phyloP scores from a whole-genome alignment of 2,888 invertebrate species.

The Dyspetes luteomarginatus region DNA sequence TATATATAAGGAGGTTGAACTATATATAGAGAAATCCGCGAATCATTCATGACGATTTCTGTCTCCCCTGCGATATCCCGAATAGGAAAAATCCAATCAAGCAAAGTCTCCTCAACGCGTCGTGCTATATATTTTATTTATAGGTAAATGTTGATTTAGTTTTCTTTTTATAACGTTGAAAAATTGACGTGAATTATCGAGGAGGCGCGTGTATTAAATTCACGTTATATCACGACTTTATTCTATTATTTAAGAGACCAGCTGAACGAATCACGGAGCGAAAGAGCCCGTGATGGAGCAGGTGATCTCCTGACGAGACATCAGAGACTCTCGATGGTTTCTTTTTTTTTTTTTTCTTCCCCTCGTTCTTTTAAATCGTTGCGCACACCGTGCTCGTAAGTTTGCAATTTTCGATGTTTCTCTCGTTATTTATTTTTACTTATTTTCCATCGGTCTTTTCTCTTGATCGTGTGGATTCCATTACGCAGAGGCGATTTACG shows the following conservation, averaged over 20 bases:
- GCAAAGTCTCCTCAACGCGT: background rate
- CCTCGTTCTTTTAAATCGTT: too few relatives aligned
- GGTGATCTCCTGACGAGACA: slow-evolving; percentile 38
- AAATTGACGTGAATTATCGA: slow-evolving; percentile 30
- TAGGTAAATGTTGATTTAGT: background rate
- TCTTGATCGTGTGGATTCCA: slow-evolving; percentile 61
- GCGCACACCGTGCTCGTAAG: slow-evolving; percentile 67
- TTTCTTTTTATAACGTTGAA: background rate
- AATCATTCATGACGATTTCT: background rate
- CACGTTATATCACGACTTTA: slow-evolving; percentile 54
- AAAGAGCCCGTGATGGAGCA: slow-evolving; percentile 55
- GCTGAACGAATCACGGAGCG: slow-evolving; percentile 70
- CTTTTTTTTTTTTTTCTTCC: slow-evolving; percentile 23
- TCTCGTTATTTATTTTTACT: slow-evolving; percentile 24
- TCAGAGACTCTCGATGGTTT: slow-evolving; percentile 5
- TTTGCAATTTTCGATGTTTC: slow-evolving; percentile 75
- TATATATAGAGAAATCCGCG: background rate
- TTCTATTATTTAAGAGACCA: slow-evolving; percentile 64
- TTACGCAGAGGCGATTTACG: slow-evolving; percentile 62
- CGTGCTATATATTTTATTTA: background rate
- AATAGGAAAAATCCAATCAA: background rate
- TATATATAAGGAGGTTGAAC: background rate
- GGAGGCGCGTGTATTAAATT: slow-evolving; percentile 40
- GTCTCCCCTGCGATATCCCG: background rate
- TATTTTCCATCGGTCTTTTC: slow-evolving; percentile 49